phyloP scores from a whole-genome alignment of 2,888 invertebrate species.

The Trilocha varians region DNA sequence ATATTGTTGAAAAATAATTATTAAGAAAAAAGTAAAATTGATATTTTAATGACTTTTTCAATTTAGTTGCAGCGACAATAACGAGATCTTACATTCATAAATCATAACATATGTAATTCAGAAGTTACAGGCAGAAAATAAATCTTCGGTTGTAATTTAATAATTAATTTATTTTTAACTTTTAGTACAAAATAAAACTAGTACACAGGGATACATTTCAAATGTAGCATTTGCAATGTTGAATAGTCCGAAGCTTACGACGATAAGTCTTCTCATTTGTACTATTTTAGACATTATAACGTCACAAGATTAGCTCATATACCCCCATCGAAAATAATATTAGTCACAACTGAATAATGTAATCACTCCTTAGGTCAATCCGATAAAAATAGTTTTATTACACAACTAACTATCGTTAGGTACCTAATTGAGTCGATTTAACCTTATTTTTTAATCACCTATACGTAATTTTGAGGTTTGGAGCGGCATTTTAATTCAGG shows the following conservation, averaged over 20 bases:
- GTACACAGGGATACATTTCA: slow-evolving; percentile 75
- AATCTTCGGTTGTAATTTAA: slow-evolving; percentile 23
- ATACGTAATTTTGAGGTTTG: slow-evolving; percentile 71
- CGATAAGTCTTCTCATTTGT: slow-evolving; percentile 76
- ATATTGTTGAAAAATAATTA: too few relatives aligned
- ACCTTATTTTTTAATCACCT: slow-evolving; percentile 49
- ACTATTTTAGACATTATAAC: slow-evolving; percentile 74
- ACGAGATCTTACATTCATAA: too few relatives aligned
- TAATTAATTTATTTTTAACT: slow-evolving; percentile 73
- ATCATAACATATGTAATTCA: too few relatives aligned
- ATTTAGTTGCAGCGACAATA: too few relatives aligned
- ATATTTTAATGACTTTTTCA: too few relatives aligned
- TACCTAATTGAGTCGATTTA: slow-evolving; percentile 47
- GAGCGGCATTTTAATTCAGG: slow-evolving; percentile 71
- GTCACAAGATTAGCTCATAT: slow-evolving; percentile 69
- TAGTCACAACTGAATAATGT: slow-evolving; percentile 70
- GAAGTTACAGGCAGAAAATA: background rate
- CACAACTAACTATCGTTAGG: slow-evolving; percentile 50
- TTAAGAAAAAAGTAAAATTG: too few relatives aligned
- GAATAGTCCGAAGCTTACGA: slow-evolving; percentile 74
- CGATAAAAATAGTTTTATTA: slow-evolving; percentile 37
- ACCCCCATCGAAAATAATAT: slow-evolving; percentile 60
- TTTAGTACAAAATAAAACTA: slow-evolving; percentile 76
- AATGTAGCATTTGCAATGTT: slow-evolving; percentile 74
- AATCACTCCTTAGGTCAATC: slow-evolving; percentile 63